A percentile compares a stretch with the other conserved stretches of the same genome.
Conservation (phyloP, 2,888 invertebrate species). For the Hedya salicella region DNA sequence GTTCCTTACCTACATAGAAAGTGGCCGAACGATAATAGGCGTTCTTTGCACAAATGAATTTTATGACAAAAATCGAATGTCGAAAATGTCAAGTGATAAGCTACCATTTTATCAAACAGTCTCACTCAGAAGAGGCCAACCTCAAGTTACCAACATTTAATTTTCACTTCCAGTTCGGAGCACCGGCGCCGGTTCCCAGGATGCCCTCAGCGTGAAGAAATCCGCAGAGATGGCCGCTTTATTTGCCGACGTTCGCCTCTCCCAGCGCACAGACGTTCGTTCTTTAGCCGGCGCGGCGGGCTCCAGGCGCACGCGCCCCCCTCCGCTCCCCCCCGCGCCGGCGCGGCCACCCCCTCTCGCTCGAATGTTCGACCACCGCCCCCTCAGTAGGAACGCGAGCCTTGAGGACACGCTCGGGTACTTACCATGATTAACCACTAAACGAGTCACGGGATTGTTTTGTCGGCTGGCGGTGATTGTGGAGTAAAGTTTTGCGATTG, state of each 20-base stretch:
- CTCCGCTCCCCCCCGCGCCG: conserved; percentile 54
- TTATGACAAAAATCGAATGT: too few relatives aligned
- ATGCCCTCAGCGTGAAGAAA: conserved; percentile 93
- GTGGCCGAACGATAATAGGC: too few relatives aligned
- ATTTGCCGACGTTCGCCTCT: conserved; percentile 90
- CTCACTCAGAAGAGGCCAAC: too few relatives aligned
- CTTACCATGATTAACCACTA: conserved; percentile 75
- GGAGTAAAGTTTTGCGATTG: not conserved
- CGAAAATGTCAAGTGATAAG: too few relatives aligned
- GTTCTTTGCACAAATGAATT: too few relatives aligned
- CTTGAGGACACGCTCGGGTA: conserved; percentile 88
- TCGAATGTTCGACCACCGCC: conserved; percentile 70
- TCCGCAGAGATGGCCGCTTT: conserved; percentile 95
- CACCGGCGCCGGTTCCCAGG: conserved; percentile 84
- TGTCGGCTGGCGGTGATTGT: conserved; percentile 37
- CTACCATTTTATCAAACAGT: too few relatives aligned
- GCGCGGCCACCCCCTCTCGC: conserved; percentile 60
- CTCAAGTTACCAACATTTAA: not conserved
- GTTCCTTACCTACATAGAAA: too few relatives aligned
- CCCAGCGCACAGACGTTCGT: conserved; percentile 88
- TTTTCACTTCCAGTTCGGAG: conserved; percentile 67
- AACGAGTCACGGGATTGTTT: conserved; percentile 18
- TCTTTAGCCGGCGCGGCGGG: conserved; percentile 64
- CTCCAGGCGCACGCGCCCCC: conserved; percentile 58
- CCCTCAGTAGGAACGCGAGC: conserved; percentile 78